A percentile compares a stretch with the other conserved stretches of the same genome.
Conservation (phyloP, 2,888 invertebrate species). For the Polydrusus pterygomalis region DNA sequence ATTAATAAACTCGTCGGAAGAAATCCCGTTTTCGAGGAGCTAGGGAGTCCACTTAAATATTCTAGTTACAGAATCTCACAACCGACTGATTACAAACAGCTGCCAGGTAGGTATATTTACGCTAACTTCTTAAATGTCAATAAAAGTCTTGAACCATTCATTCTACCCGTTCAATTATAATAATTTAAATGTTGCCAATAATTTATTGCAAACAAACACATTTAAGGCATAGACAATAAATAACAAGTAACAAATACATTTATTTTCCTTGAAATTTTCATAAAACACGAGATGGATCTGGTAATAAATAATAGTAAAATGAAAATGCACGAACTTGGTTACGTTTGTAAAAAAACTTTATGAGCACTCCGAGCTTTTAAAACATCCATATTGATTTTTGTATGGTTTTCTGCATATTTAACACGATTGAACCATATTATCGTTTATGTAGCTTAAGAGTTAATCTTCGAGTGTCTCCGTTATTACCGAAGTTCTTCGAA, state of each 20-base stretch:
- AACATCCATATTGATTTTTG: no score
- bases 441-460: no score
- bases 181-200: slow-evolving; percentile 26
- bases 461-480: no score
- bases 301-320: slow-evolving; percentile 37
- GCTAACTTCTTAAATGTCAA: background rate
- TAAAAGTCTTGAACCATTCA: background rate
- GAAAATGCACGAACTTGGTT: slow-evolving; percentile 9
- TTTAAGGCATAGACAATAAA: slow-evolving; percentile 30
- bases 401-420: no score
- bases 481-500: no score
- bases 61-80: no score
- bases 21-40: no score
- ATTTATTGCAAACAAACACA: slow-evolving; percentile 41
- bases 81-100: no score
- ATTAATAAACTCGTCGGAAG: no score
- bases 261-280: slow-evolving; percentile 49
- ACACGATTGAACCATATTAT: no score
- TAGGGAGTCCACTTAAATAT: no score
- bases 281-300: slow-evolving; percentile 36
- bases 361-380: background rate
- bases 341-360: background rate
- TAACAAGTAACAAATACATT: slow-evolving; percentile 21
- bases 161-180: slow-evolving; percentile 2
- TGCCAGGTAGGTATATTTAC: no score